Conservation (phyloP, 2,797 vertebrate genomes). For the Lindbergichthys nudifrons region DNA sequence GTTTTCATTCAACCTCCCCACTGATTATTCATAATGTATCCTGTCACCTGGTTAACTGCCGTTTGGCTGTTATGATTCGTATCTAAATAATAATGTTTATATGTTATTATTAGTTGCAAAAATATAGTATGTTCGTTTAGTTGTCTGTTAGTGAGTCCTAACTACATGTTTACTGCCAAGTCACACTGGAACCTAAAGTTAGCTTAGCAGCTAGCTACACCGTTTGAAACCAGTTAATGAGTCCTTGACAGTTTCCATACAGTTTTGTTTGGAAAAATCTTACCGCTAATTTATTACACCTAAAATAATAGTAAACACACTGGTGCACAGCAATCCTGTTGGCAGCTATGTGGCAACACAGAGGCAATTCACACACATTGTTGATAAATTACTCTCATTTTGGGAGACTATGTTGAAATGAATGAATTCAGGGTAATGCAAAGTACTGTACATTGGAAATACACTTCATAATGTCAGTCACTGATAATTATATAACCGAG, state of each 20-base stretch:
- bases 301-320: too few species aligned
- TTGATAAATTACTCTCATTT: background rate
- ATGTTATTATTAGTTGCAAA: background rate
- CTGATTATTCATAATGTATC: background rate
- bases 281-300: background rate
- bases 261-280: rapidly evolving
- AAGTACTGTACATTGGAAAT: background rate
- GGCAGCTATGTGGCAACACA: too few species aligned
- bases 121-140: rapidly evolving
- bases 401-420: background rate
- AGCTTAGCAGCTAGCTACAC: background rate
- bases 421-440: too few species aligned
- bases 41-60: background rate
- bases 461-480: background rate
- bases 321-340: too few species aligned
- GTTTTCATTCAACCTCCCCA: background rate
- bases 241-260: background rate
- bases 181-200: constrained; percentile 16
- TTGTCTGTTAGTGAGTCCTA: background rate
- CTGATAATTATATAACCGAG: background rate
- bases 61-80: background rate
- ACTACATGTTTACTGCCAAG: constrained; percentile 32
- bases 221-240: background rate
- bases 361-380: too few species aligned
- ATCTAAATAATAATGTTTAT: too few species aligned